A percentile compares a stretch with the other conserved stretches of the same genome.
These are phyloP conservation scores for Zophobas atratus DNA, from an alignment of 1,140 invertebrate species.

Conservation along the genomic window DNA sequence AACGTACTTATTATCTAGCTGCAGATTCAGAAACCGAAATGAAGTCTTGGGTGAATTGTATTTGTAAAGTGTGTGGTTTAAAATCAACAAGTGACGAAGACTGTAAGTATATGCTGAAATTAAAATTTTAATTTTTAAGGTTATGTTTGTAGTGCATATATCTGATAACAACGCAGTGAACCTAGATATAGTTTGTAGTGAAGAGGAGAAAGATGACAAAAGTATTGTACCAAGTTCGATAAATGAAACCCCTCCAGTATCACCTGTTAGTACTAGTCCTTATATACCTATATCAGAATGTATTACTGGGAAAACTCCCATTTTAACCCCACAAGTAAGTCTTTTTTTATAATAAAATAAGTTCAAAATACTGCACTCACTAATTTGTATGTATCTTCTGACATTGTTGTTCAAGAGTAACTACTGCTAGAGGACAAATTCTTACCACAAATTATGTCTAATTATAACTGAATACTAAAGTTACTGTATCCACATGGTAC, in stretches of 20 bases:
- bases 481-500: too few species aligned
- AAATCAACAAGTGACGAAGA: constrained; percentile 83
- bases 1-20: constrained; percentile 91
- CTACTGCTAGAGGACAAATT: too few species aligned
- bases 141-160: constrained; percentile 22
- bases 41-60: constrained; percentile 95
- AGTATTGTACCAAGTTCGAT: constrained; percentile 35
- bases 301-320: constrained; percentile 80
- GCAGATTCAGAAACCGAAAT: constrained; percentile 93
- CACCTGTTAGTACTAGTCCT: constrained; percentile 69
- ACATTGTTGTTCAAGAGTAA: constrained; percentile 1
- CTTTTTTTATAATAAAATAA: background rate
- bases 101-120: constrained; percentile 56
- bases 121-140: constrained; percentile 21
- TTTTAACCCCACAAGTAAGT: constrained; percentile 58
- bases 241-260: constrained; percentile 62
- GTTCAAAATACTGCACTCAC: too few species aligned
- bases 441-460: too few species aligned
- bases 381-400: constrained; percentile 17
- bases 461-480: too few species aligned
- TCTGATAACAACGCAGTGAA: constrained; percentile 4
- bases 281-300: constrained; percentile 92
- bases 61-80: constrained; percentile 93
- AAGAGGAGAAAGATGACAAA: constrained; percentile 52
- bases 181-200: constrained; percentile 18